Evolutionary conservation across 2,888 invertebrate species (phyloP).

Genomic region (Epirrhoe tristata): DNA sequence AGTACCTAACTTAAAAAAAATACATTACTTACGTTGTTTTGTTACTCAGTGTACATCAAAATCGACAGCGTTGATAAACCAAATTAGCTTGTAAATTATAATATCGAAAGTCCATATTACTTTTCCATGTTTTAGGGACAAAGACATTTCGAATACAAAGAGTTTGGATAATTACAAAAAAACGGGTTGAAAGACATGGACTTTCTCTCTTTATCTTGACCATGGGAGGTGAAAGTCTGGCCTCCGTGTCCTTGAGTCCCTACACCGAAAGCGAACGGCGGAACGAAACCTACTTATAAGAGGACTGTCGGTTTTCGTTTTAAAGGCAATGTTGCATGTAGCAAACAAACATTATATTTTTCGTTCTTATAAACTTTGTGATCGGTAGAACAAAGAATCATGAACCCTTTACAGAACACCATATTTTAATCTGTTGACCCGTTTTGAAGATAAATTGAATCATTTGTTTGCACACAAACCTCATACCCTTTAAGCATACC

Average conservation of each 20-base stretch:
- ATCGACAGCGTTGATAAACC: not conserved
- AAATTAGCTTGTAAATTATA: not conserved
- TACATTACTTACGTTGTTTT: no score
- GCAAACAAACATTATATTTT: no score
- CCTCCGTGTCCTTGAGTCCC: slow-evolving; percentile 70
- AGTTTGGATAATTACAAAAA: slow-evolving; percentile 60
- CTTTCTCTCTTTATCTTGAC: slow-evolving; percentile 70
- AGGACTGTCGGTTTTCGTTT: slow-evolving; percentile 6
- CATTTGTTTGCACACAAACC: no score
- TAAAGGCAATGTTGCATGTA: not conserved
- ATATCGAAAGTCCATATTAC: no score
- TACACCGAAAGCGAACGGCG: slow-evolving; percentile 57
- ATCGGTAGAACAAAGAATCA: no score
- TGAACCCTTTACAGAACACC: no score
- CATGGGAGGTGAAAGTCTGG: slow-evolving; percentile 77
- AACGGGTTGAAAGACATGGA: slow-evolving; percentile 60
- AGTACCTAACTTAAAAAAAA: no score
- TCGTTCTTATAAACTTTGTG: no score
- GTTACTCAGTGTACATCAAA: no score
- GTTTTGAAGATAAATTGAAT: no score
- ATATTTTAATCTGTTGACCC: no score
- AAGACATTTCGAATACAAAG: slow-evolving; percentile 46
- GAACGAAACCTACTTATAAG: slow-evolving; percentile 36
- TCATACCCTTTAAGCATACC: no score
- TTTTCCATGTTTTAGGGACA: slow-evolving; percentile 23